Base-by-base conservation (phyloP, 2,888 invertebrate genomes). In the Euplagia quadripunctaria region DNA sequence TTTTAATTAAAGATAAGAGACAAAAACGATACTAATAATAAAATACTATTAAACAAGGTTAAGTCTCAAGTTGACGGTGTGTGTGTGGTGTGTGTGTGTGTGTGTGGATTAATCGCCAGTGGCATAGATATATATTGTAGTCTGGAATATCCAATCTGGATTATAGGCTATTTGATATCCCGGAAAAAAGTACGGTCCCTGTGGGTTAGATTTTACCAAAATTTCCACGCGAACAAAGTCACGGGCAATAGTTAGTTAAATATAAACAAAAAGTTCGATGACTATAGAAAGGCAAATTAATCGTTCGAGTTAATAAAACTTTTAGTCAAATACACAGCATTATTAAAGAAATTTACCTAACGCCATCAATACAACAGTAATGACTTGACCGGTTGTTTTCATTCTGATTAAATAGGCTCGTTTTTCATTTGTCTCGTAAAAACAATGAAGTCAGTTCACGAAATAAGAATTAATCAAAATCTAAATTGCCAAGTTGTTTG, bases 351-450 rank as follows among this genome's bases (percentile, higher is more conserved):
- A 79, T 82, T 83, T 82, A 74, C 75, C 79, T 79, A 78, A 81
- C 64, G 64, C 55, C 68, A 73, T 72, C 70, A 74, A 72, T 74
- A 74, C 63, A 61, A 67, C 71, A 9, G 64, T 78, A 80, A 82
- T 64, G 73, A 75, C 74, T 76, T 78, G 31, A 31, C 69, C 80
- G 79, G 79, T 72, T 81, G 68, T 76, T 83, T 81, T 74, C 73
- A 17, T 75, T 83, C 64, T 81, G 78, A 76, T 83, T 79, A 83
- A 79, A 81, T 80, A 71, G 41, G 58, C 64, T 76, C 78, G 70
- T 83, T 83, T 78, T 72, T 83, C 70, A 78, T 78, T 83, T 64
- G 31, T 16, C 70, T 77, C 73, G 64, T 74, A 71, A 75, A 71
- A 75, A 77, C 74, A 77, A 79, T 75, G 74, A 66, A 76, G 70